Conservation (phyloP, 2,113 vertebrate genomes). For the Chlamydotis undulata region DNA sequence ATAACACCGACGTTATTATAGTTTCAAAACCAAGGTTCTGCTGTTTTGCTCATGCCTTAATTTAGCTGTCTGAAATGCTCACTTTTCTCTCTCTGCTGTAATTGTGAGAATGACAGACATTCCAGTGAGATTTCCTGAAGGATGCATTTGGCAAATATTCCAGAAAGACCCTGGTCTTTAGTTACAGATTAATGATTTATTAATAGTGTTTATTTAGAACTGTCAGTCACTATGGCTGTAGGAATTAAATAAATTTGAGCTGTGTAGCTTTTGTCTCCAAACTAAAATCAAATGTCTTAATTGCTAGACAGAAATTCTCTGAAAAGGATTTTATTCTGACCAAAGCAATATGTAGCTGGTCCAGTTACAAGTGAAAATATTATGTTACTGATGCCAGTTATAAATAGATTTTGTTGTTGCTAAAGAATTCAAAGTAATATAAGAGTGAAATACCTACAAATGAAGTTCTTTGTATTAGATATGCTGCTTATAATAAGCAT, state of each 20-base stretch:
- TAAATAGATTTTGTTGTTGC: not conserved
- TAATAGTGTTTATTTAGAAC: slow-evolving; percentile 78
- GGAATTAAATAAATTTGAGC: slow-evolving; percentile 57
- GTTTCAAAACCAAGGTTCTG: not conserved
- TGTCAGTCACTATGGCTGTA: slow-evolving; percentile 69
- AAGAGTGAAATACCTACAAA: not conserved
- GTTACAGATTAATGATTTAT: slow-evolving; percentile 83
- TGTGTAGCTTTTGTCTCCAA: slow-evolving; percentile 69
- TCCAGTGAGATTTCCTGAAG: slow-evolving; percentile 64
- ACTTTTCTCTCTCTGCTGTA: not conserved
- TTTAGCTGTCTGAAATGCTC: slow-evolving; percentile 11
- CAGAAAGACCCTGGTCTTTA: slow-evolving; percentile 54
- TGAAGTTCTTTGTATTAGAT: not conserved
- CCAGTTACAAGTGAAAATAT: not conserved
- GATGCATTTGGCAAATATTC: slow-evolving; percentile 7
- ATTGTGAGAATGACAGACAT: slow-evolving; percentile 49
- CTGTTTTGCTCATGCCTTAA: slow-evolving; percentile 8
- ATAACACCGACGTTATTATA: not conserved
- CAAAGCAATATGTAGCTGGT: not conserved
- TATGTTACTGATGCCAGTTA: not conserved
- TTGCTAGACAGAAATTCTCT: not conserved
- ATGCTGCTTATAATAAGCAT: not conserved
- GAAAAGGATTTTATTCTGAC: not conserved
- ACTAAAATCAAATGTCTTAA: slow-evolving; percentile 55
- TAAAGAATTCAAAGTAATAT: not conserved